Evolutionary conservation across 2,888 invertebrate genomes (phyloP), one percentile per base, ranked within the genome.

Genomic region (Scelioninae gen. 1): DNA sequence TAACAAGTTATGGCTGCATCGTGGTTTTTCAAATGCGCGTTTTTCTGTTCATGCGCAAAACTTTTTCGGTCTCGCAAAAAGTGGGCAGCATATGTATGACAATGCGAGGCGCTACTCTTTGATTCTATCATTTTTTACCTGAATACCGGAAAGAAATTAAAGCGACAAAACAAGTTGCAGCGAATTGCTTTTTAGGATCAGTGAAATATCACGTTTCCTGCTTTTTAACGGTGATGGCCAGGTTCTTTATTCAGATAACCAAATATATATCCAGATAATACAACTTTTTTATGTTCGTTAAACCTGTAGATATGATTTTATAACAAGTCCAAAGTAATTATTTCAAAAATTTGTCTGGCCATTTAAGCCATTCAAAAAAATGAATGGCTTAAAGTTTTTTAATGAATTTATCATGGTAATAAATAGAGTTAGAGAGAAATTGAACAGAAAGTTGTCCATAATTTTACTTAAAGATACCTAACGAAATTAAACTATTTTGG

Each of bases 171-270:
- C 49, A 63, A 34, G 15, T 34, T 63, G 16, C 32, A 34, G 9
- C 32, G 38, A 63, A 34, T 49, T 49, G 49, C 63, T 34, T 63
- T 63, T 63, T n/a, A 49, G 63, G 63, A 63, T 63, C 63, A 34
- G 45, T 29, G 49, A 34, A 63, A 63, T 49, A 49, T 49, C 63
- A 8, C 63, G 38, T 63, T 63, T 49, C n/a, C 63, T 63, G 16
- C 49, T 8, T 63, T 63, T 63, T 63, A 34, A 49, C 63, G 34
- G 7, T 7, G 16, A 49, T 3, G 16, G 9, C n/a, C 9, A 63
- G 49, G n/a, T 63, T 34, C 10, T 49, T 63, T 63, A 49, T 49
- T 15, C 38, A 23, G 31, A 16, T 34, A 49, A 49, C 23, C n/a
- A 38, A 63, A 63, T 23, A 23, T 1, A 40, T 58, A 38, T 58